A percentile compares a stretch with the other conserved stretches of the same genome.
phyloP scores from a whole-genome alignment of 2,113 vertebrate species.

The Ammospiza caudacuta region DNA sequence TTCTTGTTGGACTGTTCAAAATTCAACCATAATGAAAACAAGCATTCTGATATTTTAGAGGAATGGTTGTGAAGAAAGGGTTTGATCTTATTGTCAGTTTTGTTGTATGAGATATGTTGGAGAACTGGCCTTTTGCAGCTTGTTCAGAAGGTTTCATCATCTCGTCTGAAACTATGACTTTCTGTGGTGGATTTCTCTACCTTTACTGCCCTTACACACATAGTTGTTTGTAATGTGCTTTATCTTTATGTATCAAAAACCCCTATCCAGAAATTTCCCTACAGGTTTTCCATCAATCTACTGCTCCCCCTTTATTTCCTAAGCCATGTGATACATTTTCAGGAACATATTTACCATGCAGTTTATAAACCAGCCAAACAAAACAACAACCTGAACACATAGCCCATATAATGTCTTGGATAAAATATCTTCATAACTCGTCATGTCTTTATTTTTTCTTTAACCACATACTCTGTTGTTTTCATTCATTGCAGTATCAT shows the following conservation, averaged over 20 bases:
- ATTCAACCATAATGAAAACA: background rate
- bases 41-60: background rate
- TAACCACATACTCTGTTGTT: background rate
- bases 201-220: background rate
- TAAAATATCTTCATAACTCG: background rate
- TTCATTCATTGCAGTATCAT: slow-evolving; percentile 43
- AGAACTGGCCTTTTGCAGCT: background rate
- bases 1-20: background rate
- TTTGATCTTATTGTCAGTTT: background rate
- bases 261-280: background rate
- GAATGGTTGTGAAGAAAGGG: background rate
- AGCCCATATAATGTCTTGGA: background rate
- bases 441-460: background rate
- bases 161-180: background rate
- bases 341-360: background rate
- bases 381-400: background rate
- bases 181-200: background rate
- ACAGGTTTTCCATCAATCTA: background rate
- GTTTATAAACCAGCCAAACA: background rate
- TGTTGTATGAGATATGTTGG: background rate
- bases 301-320: background rate
- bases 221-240: background rate
- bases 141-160: background rate
- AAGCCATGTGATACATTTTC: background rate
- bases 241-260: background rate